phyloP scores from a whole-genome alignment of 2,113 vertebrate species.

The Ginglymostoma cirratum region DNA sequence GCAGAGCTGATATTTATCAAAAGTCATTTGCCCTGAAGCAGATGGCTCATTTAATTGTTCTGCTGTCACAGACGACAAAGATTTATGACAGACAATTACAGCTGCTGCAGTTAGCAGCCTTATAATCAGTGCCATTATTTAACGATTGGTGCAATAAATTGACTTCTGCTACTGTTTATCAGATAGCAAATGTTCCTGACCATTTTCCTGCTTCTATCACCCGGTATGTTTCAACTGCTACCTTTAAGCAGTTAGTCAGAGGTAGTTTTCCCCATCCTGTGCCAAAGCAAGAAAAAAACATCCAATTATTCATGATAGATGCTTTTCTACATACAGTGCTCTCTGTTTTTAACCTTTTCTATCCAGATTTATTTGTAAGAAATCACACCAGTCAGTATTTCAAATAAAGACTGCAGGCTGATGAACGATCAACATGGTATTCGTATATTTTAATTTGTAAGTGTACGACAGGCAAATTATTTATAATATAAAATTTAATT shows the following conservation, averaged over 20 bases:
- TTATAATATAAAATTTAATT: not conserved
- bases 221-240: conserved; percentile 74
- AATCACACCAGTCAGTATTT: conserved; percentile 40
- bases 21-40: conserved; percentile 80
- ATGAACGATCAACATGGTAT: too few species aligned
- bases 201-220: conserved; percentile 70
- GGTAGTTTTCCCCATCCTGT: conserved; percentile 50
- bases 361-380: conserved; percentile 38
- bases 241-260: conserved; percentile 74
- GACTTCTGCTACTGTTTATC: conserved; percentile 88
- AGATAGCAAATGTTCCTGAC: conserved; percentile 77
- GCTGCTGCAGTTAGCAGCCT: conserved; percentile 80
- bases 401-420: not conserved
- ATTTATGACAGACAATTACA: conserved; percentile 95
- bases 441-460: not conserved
- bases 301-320: conserved; percentile 73
- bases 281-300: conserved; percentile 54
- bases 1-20: conserved; percentile 81
- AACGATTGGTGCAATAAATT: conserved; percentile 89
- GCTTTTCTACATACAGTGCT: conserved; percentile 64
- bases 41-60: conserved; percentile 84
- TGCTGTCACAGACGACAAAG: conserved; percentile 86
- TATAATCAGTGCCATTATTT: conserved; percentile 96
- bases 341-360: conserved; percentile 40
- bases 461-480: not conserved